Percentiles rank a stretch among this genome's conserved stretches.
These are phyloP conservation scores for Petrocephalus schoutedeni DNA, from an alignment of 2,797 vertebrate genomes.

Conservation along the genomic window DNA sequence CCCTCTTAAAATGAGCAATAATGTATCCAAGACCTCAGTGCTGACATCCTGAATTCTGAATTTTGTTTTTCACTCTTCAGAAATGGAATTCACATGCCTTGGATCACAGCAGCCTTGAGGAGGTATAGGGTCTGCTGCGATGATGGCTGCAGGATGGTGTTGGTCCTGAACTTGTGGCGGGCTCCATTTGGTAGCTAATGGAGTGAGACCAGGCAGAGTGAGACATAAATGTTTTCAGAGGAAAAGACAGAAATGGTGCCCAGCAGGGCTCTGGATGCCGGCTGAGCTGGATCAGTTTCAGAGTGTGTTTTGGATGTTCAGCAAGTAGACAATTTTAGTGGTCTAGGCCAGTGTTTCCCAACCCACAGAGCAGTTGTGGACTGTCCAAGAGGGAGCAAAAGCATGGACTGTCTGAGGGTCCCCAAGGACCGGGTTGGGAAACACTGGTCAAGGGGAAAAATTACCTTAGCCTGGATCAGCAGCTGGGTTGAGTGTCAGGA, in stretches of 20 bases:
- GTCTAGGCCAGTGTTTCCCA: neutral
- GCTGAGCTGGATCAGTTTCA: neutral
- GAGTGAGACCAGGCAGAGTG: neutral
- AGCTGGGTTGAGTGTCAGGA: neutral
- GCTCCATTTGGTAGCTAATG: slow-evolving; percentile 6
- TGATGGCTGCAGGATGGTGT: neutral
- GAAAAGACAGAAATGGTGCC: neutral
- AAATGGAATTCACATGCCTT: neutral
- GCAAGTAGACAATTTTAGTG: neutral
- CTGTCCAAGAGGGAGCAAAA: neutral
- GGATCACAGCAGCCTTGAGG: neutral
- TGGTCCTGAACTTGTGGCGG: neutral
- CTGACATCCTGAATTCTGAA: neutral
- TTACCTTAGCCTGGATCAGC: neutral
- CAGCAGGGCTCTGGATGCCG: neutral
- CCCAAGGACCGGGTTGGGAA: neutral
- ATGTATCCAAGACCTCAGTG: neutral
- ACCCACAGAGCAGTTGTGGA: neutral
- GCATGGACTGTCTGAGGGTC: neutral
- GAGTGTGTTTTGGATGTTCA: neutral
- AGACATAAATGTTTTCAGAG: neutral
- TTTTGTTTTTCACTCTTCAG: neutral
- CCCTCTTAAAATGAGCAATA: neutral
- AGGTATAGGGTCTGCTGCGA: neutral
- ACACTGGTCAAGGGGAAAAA: neutral